phyloP scores from a whole-genome alignment of 2,888 invertebrate genomes.

The Geotrupes spiniger region DNA sequence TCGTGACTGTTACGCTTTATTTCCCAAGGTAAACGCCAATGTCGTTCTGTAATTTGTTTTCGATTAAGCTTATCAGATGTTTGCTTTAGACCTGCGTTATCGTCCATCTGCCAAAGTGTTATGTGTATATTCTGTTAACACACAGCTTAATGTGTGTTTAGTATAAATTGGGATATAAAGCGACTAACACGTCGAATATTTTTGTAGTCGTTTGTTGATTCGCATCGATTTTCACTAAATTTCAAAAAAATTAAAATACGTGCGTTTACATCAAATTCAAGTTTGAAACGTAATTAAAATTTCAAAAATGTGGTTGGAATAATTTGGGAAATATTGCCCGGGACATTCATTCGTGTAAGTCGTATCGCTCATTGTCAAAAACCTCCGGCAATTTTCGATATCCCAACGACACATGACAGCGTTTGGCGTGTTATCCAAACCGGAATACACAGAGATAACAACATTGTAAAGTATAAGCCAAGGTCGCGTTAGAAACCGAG shows the following conservation, averaged over 20 bases:
- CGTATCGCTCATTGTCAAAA: too few relatives aligned
- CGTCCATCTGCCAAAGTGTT: constrained; percentile 14
- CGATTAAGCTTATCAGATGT: constrained; percentile 10
- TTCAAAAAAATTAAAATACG: too few relatives aligned
- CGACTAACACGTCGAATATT: too few relatives aligned
- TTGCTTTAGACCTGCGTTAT: constrained; percentile 15
- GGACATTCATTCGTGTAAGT: too few relatives aligned
- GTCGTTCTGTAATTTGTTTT: constrained; percentile 11
- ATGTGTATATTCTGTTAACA: background rate
- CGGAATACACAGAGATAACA: constrained; percentile 13
- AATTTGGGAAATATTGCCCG: too few relatives aligned
- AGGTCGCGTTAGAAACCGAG: constrained; percentile 19
- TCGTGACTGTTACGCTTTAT: constrained; percentile 5
- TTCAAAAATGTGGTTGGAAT: too few relatives aligned
- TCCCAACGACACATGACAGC: background rate
- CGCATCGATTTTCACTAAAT: too few relatives aligned
- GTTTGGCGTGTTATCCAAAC: constrained; percentile 3
- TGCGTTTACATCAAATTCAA: too few relatives aligned
- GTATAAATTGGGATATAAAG: too few relatives aligned
- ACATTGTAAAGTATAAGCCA: constrained; percentile 22
- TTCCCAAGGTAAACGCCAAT: constrained; percentile 1
- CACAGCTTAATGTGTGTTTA: background rate
- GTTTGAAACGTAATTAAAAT: too few relatives aligned
- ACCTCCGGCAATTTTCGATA: too few relatives aligned
- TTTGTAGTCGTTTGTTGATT: too few relatives aligned